Evolutionary conservation across 2,888 invertebrate species (phyloP).

Genomic region (Eubasilissa splendida): DNA sequence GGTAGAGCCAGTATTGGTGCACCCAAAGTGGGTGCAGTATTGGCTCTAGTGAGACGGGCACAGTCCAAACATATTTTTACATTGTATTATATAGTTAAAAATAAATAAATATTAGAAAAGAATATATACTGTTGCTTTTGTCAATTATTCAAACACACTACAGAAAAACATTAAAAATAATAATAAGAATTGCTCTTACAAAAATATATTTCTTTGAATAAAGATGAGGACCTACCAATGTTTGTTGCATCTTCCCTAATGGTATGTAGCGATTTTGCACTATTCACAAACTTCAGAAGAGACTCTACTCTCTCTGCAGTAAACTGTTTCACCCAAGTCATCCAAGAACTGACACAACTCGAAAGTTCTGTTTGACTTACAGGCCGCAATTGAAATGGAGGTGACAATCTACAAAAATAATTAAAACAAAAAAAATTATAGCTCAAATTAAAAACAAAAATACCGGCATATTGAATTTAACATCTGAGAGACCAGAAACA

Average conservation of each 20-base stretch:
- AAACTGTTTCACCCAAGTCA: conserved; percentile 75
- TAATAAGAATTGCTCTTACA: no score
- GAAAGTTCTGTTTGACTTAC: conserved; percentile 66
- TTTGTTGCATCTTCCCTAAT: conserved; percentile 80
- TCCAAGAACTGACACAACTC: conserved; percentile 75
- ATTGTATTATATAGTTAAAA: no score
- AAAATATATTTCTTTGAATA: neutral
- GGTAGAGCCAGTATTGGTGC: no score
- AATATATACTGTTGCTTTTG: no score
- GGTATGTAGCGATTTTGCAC: conserved; percentile 80
- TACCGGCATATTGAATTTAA: no score
- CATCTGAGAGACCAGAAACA: no score
- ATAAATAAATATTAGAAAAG: no score
- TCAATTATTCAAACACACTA: neutral
- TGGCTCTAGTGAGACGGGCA: no score
- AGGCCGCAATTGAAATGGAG: conserved; percentile 64
- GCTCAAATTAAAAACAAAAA: no score
- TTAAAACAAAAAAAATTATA: no score
- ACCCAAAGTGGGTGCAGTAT: no score
- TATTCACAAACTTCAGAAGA: conserved; percentile 77
- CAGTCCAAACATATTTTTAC: no score
- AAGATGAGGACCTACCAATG: conserved; percentile 67
- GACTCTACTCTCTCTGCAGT: conserved; percentile 74
- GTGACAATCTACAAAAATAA: conserved; percentile 63
- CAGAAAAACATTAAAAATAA: neutral